Conservation (phyloP, 2,113 vertebrate genomes). For the Strix aluco region DNA sequence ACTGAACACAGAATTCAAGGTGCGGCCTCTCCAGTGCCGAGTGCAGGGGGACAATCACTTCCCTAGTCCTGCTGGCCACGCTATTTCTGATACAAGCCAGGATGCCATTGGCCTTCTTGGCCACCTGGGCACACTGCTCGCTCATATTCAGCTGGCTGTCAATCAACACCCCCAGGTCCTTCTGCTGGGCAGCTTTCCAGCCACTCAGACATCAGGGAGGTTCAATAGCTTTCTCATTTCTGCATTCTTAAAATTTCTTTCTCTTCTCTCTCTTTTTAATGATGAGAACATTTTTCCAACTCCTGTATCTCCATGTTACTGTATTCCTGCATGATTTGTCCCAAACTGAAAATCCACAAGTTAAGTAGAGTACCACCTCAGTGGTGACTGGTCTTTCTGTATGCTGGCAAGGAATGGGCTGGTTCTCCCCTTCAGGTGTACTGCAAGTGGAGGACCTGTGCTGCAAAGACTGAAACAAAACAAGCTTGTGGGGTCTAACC, state of each 20-base stretch:
- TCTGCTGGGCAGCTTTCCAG: neutral
- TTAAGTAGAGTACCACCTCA: neutral
- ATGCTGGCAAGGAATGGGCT: neutral
- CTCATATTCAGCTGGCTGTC: neutral
- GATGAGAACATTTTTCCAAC: neutral
- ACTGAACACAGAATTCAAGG: too few relatives aligned
- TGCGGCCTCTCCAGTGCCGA: too few relatives aligned
- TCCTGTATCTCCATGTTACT: neutral
- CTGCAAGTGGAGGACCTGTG: neutral
- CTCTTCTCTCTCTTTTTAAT: neutral
- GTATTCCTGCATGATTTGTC: neutral
- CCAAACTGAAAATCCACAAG: neutral
- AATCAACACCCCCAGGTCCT: neutral
- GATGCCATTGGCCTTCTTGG: neutral
- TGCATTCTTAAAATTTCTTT: neutral
- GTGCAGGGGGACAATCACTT: too few relatives aligned
- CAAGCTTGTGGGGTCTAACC: neutral
- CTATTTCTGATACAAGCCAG: too few relatives aligned
- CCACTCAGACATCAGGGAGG: neutral
- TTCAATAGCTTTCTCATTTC: neutral
- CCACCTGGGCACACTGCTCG: neutral
- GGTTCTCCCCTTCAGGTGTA: neutral
- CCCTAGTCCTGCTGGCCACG: too few relatives aligned
- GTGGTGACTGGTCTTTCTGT: neutral
- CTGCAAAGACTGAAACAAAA: neutral